Conservation (phyloP, 2,888 invertebrate species). For the Drosophila phalerata region DNA sequence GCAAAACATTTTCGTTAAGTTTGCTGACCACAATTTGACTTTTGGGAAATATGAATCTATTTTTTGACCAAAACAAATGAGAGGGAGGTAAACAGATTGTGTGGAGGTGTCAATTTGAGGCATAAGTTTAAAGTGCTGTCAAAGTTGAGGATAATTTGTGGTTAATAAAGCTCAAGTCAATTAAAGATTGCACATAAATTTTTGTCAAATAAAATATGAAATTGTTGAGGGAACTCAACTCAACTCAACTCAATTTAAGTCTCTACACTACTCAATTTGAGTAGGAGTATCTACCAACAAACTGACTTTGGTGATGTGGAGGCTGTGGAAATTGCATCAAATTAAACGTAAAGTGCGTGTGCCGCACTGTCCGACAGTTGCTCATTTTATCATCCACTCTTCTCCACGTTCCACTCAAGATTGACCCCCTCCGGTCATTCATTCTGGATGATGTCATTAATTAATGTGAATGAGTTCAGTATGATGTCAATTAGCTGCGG, state of each 20-base stretch:
- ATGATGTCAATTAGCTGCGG: conserved; percentile 81
- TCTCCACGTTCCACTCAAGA: conserved; percentile 1
- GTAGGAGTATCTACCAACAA: conserved; percentile 12
- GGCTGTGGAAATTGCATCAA: conserved; percentile 67
- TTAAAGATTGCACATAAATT: conserved; percentile 20
- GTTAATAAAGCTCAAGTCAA: conserved; percentile 20
- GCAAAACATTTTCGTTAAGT: conserved; percentile 4
- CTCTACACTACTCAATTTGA: conserved; percentile 4
- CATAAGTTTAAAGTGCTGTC: conserved; percentile 11
- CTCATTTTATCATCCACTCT: neutral
- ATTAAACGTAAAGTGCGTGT: conserved; percentile 74
- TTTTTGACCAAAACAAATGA: neutral
- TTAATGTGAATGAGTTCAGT: conserved; percentile 81
- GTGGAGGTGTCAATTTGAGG: neutral
- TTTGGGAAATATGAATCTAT: conserved; percentile 26
- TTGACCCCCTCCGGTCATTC: conserved; percentile 37
- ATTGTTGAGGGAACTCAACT: conserved; percentile 19
- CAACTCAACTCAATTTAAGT: conserved; percentile 27
- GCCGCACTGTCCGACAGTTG: conserved; percentile 29
- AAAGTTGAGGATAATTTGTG: conserved; percentile 26
- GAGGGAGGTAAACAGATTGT: neutral
- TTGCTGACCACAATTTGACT: conserved; percentile 13
- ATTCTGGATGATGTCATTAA: conserved; percentile 76
- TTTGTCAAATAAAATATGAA: conserved; percentile 15
- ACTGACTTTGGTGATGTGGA: conserved; percentile 1